phyloP scores from a whole-genome alignment of 2,888 invertebrate species.

The Lithosia quadra region DNA sequence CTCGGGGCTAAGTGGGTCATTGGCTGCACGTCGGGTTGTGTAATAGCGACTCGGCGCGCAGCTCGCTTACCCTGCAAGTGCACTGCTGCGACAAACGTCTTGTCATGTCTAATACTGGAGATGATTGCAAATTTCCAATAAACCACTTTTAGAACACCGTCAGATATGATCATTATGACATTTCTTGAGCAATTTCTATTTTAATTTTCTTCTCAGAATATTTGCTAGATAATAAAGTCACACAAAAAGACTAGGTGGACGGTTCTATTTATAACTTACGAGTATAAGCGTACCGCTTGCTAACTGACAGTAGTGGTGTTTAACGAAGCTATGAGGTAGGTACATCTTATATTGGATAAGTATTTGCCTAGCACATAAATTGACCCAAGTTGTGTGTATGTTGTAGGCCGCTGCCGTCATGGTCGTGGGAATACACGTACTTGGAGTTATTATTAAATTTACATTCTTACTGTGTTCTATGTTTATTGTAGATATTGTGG shows the following conservation, averaged over 20 bases:
- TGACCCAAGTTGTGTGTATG: slow-evolving; percentile 17
- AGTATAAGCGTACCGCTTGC: neutral
- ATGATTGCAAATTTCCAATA: slow-evolving; percentile 48
- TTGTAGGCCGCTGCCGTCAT: slow-evolving; percentile 53
- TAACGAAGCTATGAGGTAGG: neutral
- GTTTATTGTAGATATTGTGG: slow-evolving; percentile 56
- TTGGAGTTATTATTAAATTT: slow-evolving; percentile 70
- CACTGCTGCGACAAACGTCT: slow-evolving; percentile 30
- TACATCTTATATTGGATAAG: slow-evolving; percentile 8
- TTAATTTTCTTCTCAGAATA: neutral
- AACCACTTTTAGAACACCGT: slow-evolving; percentile 42
- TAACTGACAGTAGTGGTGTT: neutral
- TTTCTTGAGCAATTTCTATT: slow-evolving; percentile 1
- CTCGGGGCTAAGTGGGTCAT: slow-evolving; percentile 76
- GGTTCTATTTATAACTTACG: neutral
- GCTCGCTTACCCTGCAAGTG: slow-evolving; percentile 53
- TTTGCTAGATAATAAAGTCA: neutral
- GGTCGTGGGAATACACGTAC: slow-evolving; percentile 72
- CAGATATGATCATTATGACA: neutral
- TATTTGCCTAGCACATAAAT: slow-evolving; percentile 14
- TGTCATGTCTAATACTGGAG: slow-evolving; percentile 35
- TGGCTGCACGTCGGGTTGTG: slow-evolving; percentile 82
- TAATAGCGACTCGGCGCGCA: slow-evolving; percentile 60
- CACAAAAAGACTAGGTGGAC: neutral
- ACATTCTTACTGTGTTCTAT: slow-evolving; percentile 63